These are phyloP conservation scores for Drosophila testacea DNA, from an alignment of 2,888 invertebrate genomes.

Conservation along the genomic window DNA sequence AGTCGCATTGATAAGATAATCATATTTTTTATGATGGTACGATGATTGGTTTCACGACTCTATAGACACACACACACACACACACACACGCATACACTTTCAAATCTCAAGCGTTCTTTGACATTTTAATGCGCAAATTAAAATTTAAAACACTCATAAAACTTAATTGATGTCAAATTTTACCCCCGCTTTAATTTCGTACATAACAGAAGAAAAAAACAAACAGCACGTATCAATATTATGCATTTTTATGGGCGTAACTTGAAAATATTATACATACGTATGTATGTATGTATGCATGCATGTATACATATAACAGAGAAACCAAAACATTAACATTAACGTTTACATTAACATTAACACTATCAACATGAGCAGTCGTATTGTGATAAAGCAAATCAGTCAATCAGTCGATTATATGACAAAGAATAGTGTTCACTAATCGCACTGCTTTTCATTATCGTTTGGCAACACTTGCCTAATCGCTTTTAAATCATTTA, in stretches of 20 bases:
- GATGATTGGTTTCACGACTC: slow-evolving; percentile 20
- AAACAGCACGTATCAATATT: slow-evolving; percentile 22
- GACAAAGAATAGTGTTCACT: slow-evolving; percentile 40
- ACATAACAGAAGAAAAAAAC: not conserved
- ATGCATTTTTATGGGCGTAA: slow-evolving; percentile 44
- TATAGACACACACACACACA: not conserved
- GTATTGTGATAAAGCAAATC: slow-evolving; percentile 39
- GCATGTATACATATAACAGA: not conserved
- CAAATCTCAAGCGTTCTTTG: slow-evolving; percentile 14
- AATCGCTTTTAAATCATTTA: slow-evolving; percentile 74
- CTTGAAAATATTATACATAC: slow-evolving; percentile 1
- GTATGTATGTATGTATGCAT: not conserved
- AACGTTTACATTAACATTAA: slow-evolving; percentile 19
- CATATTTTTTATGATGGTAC: slow-evolving; percentile 13
- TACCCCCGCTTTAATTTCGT: slow-evolving; percentile 4
- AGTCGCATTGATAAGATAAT: slow-evolving; percentile 34
- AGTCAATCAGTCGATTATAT: slow-evolving; percentile 65
- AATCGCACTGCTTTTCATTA: slow-evolving; percentile 56
- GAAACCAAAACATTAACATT: slow-evolving; percentile 27
- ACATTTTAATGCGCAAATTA: slow-evolving; percentile 41
- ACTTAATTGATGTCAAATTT: slow-evolving; percentile 50
- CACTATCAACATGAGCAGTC: slow-evolving; percentile 8
- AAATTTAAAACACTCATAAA: slow-evolving; percentile 51
- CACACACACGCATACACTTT: slow-evolving; percentile 3
- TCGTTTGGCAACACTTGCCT: slow-evolving; percentile 47